phyloP scores from a whole-genome alignment of 2,797 vertebrate species.

The Anomalospiza imberbis region DNA sequence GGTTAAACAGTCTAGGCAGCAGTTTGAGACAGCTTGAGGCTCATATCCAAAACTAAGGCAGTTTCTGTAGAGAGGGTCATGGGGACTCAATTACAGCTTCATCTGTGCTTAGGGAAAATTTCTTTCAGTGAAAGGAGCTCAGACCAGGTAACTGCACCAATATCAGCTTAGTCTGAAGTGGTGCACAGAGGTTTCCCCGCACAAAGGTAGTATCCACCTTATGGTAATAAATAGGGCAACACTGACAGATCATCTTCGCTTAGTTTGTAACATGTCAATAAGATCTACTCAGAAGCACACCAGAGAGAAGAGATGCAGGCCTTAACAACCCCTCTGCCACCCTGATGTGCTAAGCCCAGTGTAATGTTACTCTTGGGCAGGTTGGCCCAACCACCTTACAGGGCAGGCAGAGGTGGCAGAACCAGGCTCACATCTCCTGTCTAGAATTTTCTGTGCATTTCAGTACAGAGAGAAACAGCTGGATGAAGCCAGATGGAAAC shows the following conservation, averaged over 20 bases:
- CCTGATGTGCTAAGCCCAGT: background rate
- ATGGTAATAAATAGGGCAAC: background rate
- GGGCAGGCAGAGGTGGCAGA: background rate
- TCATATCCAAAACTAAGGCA: background rate
- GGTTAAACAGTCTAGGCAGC: background rate
- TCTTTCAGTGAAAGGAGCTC: background rate
- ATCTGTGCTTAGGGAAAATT: background rate
- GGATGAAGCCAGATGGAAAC: background rate
- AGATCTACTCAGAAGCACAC: background rate
- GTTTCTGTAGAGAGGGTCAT: background rate
- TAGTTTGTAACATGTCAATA: background rate
- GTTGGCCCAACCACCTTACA: background rate
- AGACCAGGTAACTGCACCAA: background rate
- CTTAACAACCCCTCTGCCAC: background rate
- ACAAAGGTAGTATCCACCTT: rapidly evolving
- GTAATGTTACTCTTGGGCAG: background rate
- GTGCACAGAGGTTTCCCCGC: background rate
- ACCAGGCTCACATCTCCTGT: background rate
- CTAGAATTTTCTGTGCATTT: background rate
- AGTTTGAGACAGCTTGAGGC: background rate
- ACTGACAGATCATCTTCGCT: background rate
- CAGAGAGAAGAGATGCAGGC: background rate
- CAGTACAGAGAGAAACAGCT: background rate
- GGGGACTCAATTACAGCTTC: background rate
- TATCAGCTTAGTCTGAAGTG: background rate